Base-by-base conservation (phyloP, 2,888 invertebrate genomes). In the Meteorus colon region DNA sequence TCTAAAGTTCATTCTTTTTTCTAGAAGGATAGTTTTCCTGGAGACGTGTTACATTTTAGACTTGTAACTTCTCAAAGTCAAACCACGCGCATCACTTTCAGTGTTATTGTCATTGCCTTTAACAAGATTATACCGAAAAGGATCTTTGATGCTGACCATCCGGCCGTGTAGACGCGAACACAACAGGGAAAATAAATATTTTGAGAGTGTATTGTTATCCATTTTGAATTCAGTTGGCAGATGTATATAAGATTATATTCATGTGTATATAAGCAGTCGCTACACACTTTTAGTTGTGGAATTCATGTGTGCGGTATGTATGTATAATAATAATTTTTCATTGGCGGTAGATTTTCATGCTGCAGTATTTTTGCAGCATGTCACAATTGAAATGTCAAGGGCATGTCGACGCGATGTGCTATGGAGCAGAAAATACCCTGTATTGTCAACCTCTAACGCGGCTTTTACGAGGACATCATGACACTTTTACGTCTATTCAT, bases 141-240 rank as follows among this genome's bases (percentile, higher is more conserved):
- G 73, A 70, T 67, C 80, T 84, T 87, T 87, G 83, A 84, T 45
- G 74, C 77, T 84, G 84, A 80, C 84, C 84, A 81, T 74, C 81
- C 77, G 80, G 63, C 80, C 80, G 82, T 77, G 80, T 71, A 59
- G 68, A 10, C 75, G 55, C 55, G 78, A 77, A 81, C 76, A 86
- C 85, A 82, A 82, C 81, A 78, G 75, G 79, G 59, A 76, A 84
- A 86, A 88, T 88, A 88, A 88, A 88, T 88, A 88, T 88, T 88
- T 87, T 84, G 87, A 88, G 83, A 86, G 78, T 45, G 82, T 81
- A 84, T 86, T 87, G 86, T 86, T 78, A 81, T 74, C 75, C 19
- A 55, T 55, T 62, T 65, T 75, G 78, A 37, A 66, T 62, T 72
- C 73, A 73, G 59, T 27, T 55, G 66, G 41, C 75, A 75, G 75